A percentile compares a stretch with the other conserved stretches of the same genome.
These are phyloP conservation scores for Venustaconcha ellipsiformis DNA, from an alignment of 1,140 invertebrate species.

Conservation along the genomic window DNA sequence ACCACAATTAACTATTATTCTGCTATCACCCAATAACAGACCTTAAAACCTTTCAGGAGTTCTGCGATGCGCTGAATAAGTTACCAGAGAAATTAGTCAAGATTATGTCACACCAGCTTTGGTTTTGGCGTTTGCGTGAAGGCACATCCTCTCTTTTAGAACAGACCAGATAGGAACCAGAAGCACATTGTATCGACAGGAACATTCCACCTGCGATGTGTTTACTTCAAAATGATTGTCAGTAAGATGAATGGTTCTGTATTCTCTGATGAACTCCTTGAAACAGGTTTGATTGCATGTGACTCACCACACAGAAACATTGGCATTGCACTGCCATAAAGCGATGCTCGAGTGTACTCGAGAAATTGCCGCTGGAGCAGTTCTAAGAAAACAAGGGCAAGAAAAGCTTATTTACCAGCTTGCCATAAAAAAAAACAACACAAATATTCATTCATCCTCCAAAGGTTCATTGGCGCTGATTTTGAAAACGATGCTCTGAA, in stretches of 20 bases:
- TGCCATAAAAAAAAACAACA: too few species aligned
- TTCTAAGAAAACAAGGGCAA: too few species aligned
- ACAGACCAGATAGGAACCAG: constrained; percentile 30
- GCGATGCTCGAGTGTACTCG: constrained; percentile 12
- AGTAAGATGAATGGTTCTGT: constrained; percentile 41
- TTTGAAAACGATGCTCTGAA: too few species aligned
- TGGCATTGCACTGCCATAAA: constrained; percentile 31
- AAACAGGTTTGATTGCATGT: constrained; percentile 26
- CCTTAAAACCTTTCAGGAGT: constrained; percentile 35
- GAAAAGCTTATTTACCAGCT: too few species aligned
- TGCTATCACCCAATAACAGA: constrained; percentile 40
- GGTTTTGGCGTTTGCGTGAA: constrained; percentile 47
- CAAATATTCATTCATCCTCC: too few species aligned
- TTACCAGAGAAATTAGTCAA: constrained; percentile 32
- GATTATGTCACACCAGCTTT: constrained; percentile 38
- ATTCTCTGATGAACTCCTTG: constrained; percentile 28
- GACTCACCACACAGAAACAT: constrained; percentile 21
- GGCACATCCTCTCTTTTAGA: constrained; percentile 41
- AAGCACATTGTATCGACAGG: constrained; percentile 40
- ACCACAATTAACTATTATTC: constrained; percentile 44
- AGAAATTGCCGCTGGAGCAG: constrained; percentile 5
- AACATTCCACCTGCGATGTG: constrained; percentile 34
- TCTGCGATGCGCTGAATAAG: constrained; percentile 32
- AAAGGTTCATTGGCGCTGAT: too few species aligned
- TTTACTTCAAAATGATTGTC: constrained; percentile 40